Base-by-base conservation (phyloP, 2,113 vertebrate genomes). In the Stercorarius parasiticus region DNA sequence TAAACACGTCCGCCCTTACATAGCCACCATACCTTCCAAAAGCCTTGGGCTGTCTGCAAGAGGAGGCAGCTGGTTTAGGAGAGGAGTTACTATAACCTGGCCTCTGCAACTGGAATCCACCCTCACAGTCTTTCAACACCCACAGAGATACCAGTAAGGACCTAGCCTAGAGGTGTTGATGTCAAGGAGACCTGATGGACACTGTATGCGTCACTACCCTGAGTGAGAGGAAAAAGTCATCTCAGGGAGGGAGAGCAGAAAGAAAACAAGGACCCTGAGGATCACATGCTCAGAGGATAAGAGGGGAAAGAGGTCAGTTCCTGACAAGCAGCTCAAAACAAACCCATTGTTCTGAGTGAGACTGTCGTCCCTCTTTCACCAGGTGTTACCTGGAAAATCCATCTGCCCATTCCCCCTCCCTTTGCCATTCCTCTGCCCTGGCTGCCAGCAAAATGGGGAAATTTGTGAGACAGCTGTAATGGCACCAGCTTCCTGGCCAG, bases 321-420 rank as follows among this genome's bases (percentile, higher is more conserved):
- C 91, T 83, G 82, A n/a, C 43, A 29, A 47, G 69, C 40, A 59
- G 74, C 83, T 77, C 64, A 10, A 47, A 94, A 77, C 91, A 93
- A 92, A 34, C 40, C 32, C 77, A 83, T 96, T 95, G 94, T 95
- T 97, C 93, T 59, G 30, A 43, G 76, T 95, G 50, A 72, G 85
- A n/a, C 77, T 34, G 74, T 21, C 2, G 0, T 69, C 86, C 49
- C 66, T 52, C 50, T 53, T 45, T 61, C 42, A 40, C 47, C 77
- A 92, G 96, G 77, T 89, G 88, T 66, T 86, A 93, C 84, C 87
- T 95, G 86, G 92, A 87, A 86, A 95, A 91, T 40, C 55, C 67
- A 87, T 90, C 84, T 42, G 38, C 50, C 27, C 34, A 8, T 36
- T 67, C 23, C 73, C 45, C 11, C 30, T 86, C 47, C 90, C 82